Percentiles rank a stretch among this genome's conserved stretches.
Evolutionary conservation across 2,888 invertebrate genomes (phyloP).

Genomic region (Ligdia adustata): DNA sequence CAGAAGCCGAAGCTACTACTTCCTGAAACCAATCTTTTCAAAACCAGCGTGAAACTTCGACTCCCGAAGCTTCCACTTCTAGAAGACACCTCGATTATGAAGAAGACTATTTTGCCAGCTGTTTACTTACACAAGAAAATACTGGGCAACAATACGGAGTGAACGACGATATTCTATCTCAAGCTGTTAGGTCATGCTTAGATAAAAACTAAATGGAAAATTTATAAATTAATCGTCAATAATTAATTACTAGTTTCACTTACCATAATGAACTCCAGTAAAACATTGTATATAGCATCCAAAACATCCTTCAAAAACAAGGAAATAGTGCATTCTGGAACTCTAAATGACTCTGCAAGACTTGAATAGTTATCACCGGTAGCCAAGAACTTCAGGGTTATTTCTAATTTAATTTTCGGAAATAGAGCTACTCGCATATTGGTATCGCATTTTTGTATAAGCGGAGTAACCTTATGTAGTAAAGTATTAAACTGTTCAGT

Average conservation of each 20-base stretch:
- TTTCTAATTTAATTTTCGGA: slow-evolving; percentile 40
- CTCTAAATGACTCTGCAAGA: slow-evolving; percentile 50
- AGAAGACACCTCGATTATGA: slow-evolving; percentile 47
- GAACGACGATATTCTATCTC: slow-evolving; percentile 49
- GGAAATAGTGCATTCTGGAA: slow-evolving; percentile 49
- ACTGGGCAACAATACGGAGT: slow-evolving; percentile 47
- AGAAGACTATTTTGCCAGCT: slow-evolving; percentile 53
- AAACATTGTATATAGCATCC: too few relatives aligned
- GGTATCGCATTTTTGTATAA: slow-evolving; percentile 41
- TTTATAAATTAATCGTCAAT: slow-evolving; percentile 43
- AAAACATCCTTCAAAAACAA: too few relatives aligned
- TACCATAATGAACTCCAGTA: too few relatives aligned
- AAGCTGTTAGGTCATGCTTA: slow-evolving; percentile 42
- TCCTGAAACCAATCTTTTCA: slow-evolving; percentile 40
- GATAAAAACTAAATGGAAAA: slow-evolving; percentile 39
- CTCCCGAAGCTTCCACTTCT: slow-evolving; percentile 41
- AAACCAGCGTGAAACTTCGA: slow-evolving; percentile 38
- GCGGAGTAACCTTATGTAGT: slow-evolving; percentile 40
- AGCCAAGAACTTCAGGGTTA: slow-evolving; percentile 41
- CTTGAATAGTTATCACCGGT: too few relatives aligned
- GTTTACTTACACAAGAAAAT: slow-evolving; percentile 48
- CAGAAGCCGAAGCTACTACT: slow-evolving; percentile 39
- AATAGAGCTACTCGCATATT: slow-evolving; percentile 42
- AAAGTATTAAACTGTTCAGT: slow-evolving; percentile 42
- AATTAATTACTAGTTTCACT: too few relatives aligned